Evolutionary conservation across 1,140 invertebrate genomes (phyloP).

Genomic region (Drosophila biarmipes): DNA sequence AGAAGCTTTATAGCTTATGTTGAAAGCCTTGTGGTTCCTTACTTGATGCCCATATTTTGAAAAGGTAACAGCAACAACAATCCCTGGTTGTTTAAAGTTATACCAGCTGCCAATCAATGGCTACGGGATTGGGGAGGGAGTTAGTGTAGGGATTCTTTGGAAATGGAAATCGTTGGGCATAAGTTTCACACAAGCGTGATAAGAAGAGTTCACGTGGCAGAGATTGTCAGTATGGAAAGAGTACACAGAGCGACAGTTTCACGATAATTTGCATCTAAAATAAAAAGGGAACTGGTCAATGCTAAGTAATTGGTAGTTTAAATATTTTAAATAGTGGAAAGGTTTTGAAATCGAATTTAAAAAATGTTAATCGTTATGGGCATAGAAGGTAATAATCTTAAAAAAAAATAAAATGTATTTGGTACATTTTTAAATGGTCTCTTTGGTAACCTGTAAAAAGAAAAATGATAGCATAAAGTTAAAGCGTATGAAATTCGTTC

Average conservation of each 20-base stretch:
- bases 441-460: too few species aligned
- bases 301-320: too few species aligned
- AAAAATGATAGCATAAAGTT: background rate
- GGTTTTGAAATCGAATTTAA: too few species aligned
- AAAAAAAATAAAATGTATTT: too few species aligned
- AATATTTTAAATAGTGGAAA: too few species aligned
- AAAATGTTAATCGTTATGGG: too few species aligned
- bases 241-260: background rate
- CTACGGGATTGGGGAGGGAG: background rate
- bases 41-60: constrained; percentile 39
- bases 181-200: constrained; percentile 52
- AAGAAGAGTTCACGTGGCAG: constrained; percentile 30
- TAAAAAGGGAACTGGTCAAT: too few species aligned
- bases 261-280: too few species aligned
- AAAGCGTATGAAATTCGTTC: too few species aligned
- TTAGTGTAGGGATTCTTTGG: constrained; percentile 18
- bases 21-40: constrained; percentile 26
- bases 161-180: constrained; percentile 60
- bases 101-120: constrained; percentile 44
- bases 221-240: constrained; percentile 5
- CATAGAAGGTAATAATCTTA: too few species aligned
- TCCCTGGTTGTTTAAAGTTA: constrained; percentile 31
- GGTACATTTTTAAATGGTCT: too few species aligned
- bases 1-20: constrained; percentile 52
- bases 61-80: constrained; percentile 50